A percentile compares a stretch with the other conserved stretches of the same genome.
Evolutionary conservation across 2,888 invertebrate species (phyloP).

Genomic region (Lottia scabra): DNA sequence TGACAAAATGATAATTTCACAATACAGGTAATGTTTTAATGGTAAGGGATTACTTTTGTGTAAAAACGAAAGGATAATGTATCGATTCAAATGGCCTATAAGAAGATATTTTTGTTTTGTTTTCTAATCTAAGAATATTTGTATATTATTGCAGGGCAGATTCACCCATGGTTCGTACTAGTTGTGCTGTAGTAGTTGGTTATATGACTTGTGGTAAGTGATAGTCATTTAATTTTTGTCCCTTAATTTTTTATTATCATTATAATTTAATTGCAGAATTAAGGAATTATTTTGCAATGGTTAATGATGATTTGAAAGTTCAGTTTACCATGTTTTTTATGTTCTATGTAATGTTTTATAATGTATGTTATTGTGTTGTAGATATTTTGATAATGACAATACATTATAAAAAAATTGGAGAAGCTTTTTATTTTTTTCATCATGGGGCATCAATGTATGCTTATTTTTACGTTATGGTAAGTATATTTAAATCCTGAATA

Average conservation of each 20-base stretch:
- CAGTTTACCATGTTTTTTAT: no score
- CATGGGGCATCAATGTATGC: constrained; percentile 67
- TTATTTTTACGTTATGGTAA: constrained; percentile 65
- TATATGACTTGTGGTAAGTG: constrained; percentile 60
- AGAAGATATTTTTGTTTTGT: no score
- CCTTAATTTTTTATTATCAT: no score
- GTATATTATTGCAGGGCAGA: constrained; percentile 53
- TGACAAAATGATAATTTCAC: no score
- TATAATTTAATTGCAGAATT: no score
- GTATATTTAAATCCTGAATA: constrained; percentile 20
- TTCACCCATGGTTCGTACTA: constrained; percentile 56
- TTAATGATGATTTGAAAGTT: no score
- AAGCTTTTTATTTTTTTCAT: constrained; percentile 61
- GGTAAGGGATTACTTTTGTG: no score
- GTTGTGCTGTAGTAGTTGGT: constrained; percentile 64
- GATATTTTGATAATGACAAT: constrained; percentile 57
- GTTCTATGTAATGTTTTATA: no score
- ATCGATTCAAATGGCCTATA: no score
- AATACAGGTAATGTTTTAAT: no score
- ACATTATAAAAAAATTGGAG: constrained; percentile 61
- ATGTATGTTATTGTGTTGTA: constrained; percentile 32
- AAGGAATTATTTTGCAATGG: no score
- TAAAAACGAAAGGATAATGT: no score
- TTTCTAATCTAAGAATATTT: background rate
- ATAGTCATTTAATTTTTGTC: constrained; percentile 2